Conservation (phyloP, 2,113 vertebrate species). For the Bubo bubo region DNA sequence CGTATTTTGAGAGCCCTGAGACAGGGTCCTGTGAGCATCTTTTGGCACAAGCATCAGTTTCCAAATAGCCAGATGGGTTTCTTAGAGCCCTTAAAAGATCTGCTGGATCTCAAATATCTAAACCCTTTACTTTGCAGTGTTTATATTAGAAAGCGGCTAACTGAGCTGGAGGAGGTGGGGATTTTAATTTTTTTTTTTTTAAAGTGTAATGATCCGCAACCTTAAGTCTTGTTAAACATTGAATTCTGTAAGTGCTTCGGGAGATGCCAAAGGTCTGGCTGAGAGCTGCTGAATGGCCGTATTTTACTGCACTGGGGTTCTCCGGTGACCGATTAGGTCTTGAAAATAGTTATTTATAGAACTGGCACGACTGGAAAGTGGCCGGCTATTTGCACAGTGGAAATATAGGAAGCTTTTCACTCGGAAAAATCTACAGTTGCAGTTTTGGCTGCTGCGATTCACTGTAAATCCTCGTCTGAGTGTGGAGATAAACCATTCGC, state of each 20-base stretch:
- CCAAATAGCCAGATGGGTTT: neutral
- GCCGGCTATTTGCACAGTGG: neutral
- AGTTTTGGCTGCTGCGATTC: neutral
- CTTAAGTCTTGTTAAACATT: neutral
- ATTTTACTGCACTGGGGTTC: neutral
- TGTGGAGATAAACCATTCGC: accelerated
- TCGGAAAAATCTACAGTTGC: neutral
- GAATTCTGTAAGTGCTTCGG: accelerated
- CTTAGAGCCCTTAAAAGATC: neutral
- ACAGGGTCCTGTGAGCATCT: neutral
- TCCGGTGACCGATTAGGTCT: neutral
- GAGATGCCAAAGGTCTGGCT: neutral
- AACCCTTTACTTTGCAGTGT: neutral
- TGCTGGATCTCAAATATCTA: neutral
- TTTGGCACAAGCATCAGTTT: neutral
- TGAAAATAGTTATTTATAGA: neutral
- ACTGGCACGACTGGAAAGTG: neutral
- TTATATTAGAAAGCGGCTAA: neutral
- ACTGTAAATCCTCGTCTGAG: neutral
- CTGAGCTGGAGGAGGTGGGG: neutral
- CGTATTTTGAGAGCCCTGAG: neutral
- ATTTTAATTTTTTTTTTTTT: neutral
- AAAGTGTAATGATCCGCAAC: neutral
- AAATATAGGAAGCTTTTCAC: neutral
- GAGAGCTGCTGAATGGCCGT: neutral